Evolutionary conservation across 2,888 invertebrate species (phyloP).

Genomic region (Gibbula magus): DNA sequence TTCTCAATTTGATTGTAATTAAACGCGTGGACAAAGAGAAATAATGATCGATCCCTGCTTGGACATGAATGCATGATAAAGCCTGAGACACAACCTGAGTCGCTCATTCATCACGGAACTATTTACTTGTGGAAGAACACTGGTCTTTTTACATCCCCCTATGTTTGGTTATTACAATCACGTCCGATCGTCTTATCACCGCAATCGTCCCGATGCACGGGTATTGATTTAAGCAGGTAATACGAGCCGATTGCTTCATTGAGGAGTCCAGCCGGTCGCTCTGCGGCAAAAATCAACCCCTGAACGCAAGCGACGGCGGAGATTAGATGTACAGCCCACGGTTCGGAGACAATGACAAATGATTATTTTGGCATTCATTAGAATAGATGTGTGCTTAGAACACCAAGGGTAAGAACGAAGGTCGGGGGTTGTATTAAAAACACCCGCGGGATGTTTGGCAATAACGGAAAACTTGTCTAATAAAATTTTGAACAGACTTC

Average conservation of each 20-base stretch:
- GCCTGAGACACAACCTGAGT: constrained; percentile 16
- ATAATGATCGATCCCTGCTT: constrained; percentile 32
- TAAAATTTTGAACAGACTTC: constrained; percentile 8
- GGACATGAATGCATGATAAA: constrained; percentile 30
- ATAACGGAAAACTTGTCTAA: neutral
- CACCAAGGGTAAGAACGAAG: neutral
- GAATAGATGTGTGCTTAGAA: constrained; percentile 16
- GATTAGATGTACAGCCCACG: too few species aligned
- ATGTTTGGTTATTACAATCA: constrained; percentile 11
- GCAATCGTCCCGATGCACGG: neutral
- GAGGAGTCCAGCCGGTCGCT: neutral
- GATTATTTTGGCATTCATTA: neutral
- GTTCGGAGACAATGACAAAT: neutral
- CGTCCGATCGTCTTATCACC: constrained; percentile 8
- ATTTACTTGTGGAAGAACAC: constrained; percentile 1
- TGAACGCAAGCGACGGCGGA: neutral
- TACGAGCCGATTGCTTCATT: neutral
- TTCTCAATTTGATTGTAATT: constrained; percentile 37
- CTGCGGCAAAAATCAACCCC: neutral
- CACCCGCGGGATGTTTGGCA: neutral
- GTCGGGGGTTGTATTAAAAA: neutral
- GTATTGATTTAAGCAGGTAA: neutral
- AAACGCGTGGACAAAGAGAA: constrained; percentile 33
- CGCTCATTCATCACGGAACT: constrained; percentile 4
- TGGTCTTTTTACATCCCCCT: constrained; percentile 18